Conservation (phyloP, 2,888 invertebrate genomes). For the Flabesymbios commensalis region DNA sequence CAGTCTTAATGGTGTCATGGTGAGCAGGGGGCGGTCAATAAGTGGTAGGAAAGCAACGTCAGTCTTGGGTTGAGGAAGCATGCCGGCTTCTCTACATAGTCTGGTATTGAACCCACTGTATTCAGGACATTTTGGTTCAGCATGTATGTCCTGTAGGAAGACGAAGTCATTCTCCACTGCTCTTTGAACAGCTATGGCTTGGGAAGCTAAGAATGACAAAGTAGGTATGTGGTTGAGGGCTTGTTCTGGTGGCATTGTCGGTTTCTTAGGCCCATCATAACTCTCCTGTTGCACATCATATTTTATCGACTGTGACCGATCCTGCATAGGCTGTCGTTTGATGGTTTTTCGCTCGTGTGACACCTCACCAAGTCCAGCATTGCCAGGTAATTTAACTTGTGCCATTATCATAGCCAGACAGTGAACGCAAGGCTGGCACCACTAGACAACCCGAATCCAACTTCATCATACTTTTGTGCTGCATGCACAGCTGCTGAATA, state of each 20-base stretch:
- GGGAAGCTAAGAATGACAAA: conserved; percentile 2
- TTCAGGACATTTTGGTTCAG: conserved; percentile 7
- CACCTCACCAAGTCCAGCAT: conserved; percentile 2
- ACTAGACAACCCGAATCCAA: background rate
- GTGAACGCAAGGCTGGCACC: conserved; percentile 3
- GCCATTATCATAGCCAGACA: conserved; percentile 11
- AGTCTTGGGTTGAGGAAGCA: conserved; percentile 4
- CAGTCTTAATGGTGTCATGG: conserved; percentile 10
- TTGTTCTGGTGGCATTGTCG: background rate
- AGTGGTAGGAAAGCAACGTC: conserved; percentile 3
- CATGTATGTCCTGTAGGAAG: conserved; percentile 3
- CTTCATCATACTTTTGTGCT: conserved; percentile 3
- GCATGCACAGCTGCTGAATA: background rate
- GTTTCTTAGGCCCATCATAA: no score
- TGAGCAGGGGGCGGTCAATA: conserved; percentile 6
- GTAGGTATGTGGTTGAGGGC: background rate
- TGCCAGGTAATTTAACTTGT: conserved; percentile 2
- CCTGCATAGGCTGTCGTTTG: conserved; percentile 6
- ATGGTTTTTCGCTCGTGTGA: background rate
- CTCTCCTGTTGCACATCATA: background rate
- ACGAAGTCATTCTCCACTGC: conserved; percentile 4
- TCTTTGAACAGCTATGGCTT: background rate
- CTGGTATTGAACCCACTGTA: conserved; percentile 2
- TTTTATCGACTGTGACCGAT: background rate
- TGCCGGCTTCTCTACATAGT: conserved; percentile 4